Conservation (phyloP, 2,113 vertebrate species). For the Tragelaphus strepsiceros region DNA sequence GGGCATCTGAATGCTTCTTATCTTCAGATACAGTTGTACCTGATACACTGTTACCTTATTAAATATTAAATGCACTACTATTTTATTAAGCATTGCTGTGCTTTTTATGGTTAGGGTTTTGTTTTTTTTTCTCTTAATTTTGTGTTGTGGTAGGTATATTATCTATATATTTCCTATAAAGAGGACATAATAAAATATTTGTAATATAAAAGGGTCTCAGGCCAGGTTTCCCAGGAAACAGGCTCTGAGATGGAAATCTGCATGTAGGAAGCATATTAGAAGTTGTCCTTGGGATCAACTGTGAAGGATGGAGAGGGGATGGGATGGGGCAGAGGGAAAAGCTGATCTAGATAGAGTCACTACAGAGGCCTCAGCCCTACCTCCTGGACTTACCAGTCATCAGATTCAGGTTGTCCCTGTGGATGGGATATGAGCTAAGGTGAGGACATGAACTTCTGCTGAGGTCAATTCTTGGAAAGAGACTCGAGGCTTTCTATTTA, state of each 20-base stretch:
- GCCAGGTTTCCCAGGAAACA: not conserved
- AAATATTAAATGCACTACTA: not conserved
- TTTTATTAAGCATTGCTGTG: not conserved
- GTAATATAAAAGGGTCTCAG: not conserved
- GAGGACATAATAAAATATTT: not conserved
- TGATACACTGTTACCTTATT: not conserved
- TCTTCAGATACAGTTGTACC: not conserved
- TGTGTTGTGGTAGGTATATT: not conserved
- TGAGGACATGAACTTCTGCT: not conserved
- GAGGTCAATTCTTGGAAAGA: not conserved
- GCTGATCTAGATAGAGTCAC: not conserved
- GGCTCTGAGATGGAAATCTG: not conserved
- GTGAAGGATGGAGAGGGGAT: not conserved
- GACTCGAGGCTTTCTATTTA: not conserved
- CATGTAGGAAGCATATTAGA: not conserved
- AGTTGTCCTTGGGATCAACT: no score
- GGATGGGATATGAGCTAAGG: not conserved
- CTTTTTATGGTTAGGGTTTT: not conserved
- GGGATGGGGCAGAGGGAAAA: not conserved
- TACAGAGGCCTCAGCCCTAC: not conserved
- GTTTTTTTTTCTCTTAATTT: not conserved
- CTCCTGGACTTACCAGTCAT: not conserved
- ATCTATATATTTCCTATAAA: not conserved
- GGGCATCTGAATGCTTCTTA: not conserved
- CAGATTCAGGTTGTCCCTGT: not conserved